Conservation (phyloP, 2,797 vertebrate genomes). For the Carcharodon carcharias region DNA sequence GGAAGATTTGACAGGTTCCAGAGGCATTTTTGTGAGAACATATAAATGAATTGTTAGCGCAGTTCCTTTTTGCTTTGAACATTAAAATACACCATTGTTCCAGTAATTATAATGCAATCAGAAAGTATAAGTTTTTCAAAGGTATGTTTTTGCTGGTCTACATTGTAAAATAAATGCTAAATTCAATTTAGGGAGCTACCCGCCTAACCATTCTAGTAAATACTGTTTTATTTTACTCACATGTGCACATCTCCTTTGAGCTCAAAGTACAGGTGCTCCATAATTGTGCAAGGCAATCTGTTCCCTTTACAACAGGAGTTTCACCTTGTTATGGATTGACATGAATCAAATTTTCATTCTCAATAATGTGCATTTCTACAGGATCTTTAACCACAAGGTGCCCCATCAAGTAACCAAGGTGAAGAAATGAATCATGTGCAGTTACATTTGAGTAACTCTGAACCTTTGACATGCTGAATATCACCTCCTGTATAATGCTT, state of each 20-base stretch:
- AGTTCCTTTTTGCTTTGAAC: neutral
- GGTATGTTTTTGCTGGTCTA: neutral
- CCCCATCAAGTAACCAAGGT: neutral
- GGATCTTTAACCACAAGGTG: neutral
- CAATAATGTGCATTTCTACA: neutral
- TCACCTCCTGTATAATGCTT: neutral
- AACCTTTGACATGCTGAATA: neutral
- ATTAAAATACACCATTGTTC: neutral
- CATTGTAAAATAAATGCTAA: neutral
- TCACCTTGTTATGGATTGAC: neutral
- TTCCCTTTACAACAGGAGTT: neutral
- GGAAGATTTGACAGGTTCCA: neutral
- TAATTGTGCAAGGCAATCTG: neutral
- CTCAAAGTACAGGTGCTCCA: neutral
- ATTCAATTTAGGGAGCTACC: neutral
- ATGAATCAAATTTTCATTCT: neutral
- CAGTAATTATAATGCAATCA: neutral
- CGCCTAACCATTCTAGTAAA: neutral
- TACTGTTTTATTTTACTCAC: neutral
- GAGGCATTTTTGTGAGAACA: neutral
- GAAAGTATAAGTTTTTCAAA: neutral
- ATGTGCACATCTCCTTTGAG: neutral
- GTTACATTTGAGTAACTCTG: neutral
- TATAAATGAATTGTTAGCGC: neutral
- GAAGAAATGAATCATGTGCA: neutral